phyloP scores from a whole-genome alignment of 2,113 vertebrate genomes.

The Microtus richardsoni region DNA sequence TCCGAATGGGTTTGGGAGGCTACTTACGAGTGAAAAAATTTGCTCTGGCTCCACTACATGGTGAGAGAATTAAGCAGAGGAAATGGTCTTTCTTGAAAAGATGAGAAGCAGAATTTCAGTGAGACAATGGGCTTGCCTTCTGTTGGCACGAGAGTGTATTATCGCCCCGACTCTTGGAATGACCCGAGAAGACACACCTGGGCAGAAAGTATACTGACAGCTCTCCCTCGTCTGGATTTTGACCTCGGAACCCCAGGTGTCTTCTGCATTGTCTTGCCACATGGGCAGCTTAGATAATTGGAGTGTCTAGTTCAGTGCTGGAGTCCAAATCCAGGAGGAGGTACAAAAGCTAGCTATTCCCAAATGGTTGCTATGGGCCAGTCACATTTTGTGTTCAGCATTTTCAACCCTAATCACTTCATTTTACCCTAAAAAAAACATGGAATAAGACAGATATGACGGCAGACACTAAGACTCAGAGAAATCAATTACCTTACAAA shows the following conservation, averaged over 20 bases:
- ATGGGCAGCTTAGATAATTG: background rate
- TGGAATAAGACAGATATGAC: background rate
- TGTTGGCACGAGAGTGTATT: slow-evolving; percentile 2
- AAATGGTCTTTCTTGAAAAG: slow-evolving; percentile 28
- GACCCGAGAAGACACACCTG: background rate
- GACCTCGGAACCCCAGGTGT: background rate
- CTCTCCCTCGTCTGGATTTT: slow-evolving; percentile 31
- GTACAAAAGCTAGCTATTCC: background rate
- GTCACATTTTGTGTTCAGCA: background rate
- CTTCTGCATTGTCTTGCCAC: background rate
- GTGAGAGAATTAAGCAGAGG: background rate
- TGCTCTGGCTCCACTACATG: background rate
- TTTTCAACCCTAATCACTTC: background rate
- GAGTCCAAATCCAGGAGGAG: background rate
- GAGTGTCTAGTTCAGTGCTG: background rate
- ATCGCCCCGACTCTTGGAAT: background rate
- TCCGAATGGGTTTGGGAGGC: background rate
- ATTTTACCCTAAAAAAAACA: background rate
- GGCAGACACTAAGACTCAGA: background rate
- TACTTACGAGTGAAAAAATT: background rate
- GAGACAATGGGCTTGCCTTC: background rate
- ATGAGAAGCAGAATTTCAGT: background rate
- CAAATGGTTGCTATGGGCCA: background rate
- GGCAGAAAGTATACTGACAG: background rate
- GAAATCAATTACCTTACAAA: background rate